Conservation (phyloP, 2,113 vertebrate genomes). For the Craseonycteris thonglongyai region DNA sequence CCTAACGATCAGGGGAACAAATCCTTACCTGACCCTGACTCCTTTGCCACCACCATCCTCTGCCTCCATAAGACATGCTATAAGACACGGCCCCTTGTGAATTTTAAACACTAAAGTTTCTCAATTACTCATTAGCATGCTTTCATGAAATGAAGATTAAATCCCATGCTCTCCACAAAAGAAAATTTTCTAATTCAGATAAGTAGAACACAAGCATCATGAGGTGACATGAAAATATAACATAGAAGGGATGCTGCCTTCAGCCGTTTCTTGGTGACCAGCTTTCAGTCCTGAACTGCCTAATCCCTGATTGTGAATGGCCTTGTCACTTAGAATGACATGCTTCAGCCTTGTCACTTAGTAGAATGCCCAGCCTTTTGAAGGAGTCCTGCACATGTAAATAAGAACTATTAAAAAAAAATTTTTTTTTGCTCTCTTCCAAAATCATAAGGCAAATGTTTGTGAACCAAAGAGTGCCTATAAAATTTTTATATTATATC, state of each 20-base stretch:
- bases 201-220: not conserved
- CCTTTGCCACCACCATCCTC: rapidly evolving
- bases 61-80: not conserved
- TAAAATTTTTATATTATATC: not conserved
- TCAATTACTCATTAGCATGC: not conserved
- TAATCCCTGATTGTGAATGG: not conserved
- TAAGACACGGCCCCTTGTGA: not conserved
- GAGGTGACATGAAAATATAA: not conserved
- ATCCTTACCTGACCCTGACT: not conserved
- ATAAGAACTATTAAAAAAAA: not conserved
- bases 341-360: too few relatives aligned
- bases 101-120: not conserved
- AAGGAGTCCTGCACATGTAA: not conserved
- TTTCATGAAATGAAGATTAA: not conserved
- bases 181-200: not conserved
- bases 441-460: not conserved
- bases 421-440: not conserved
- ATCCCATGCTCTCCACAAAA: not conserved
- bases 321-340: not conserved
- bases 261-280: not conserved
- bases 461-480: not conserved
- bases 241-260: not conserved
- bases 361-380: not conserved
- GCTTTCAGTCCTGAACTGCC: not conserved
- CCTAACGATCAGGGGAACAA: not conserved